Evolutionary conservation across 2,888 invertebrate species (phyloP).

Genomic region (Drosophila borealis): DNA sequence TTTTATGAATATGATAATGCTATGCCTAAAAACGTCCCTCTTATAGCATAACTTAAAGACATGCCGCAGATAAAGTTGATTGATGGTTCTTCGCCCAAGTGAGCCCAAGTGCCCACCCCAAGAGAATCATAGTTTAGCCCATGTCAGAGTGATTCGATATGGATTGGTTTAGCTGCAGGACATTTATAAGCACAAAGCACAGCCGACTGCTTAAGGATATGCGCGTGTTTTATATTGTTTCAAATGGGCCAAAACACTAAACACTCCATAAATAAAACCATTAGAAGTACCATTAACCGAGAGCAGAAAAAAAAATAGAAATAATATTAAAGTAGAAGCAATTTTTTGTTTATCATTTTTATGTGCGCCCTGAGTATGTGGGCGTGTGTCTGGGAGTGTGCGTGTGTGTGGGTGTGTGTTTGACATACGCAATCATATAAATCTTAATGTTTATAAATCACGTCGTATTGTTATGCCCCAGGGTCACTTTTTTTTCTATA

Average conservation of each 20-base stretch:
- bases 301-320: slow-evolving; percentile 17
- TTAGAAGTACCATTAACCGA: slow-evolving; percentile 66
- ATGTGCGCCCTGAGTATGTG: slow-evolving; percentile 67
- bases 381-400: slow-evolving; percentile 53
- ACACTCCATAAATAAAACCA: slow-evolving; percentile 83
- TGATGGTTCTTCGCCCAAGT: slow-evolving; percentile 62
- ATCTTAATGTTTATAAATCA: slow-evolving; percentile 79
- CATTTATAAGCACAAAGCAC: slow-evolving; percentile 25
- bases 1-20: not conserved
- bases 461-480: slow-evolving; percentile 50
- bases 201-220: slow-evolving; percentile 39
- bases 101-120: not conserved
- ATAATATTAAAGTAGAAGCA: slow-evolving; percentile 56
- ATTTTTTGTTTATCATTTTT: slow-evolving; percentile 74
- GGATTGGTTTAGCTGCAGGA: slow-evolving; percentile 58
- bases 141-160: slow-evolving; percentile 40
- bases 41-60: slow-evolving; percentile 10
- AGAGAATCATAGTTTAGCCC: slow-evolving; percentile 16
- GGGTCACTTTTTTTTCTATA: slow-evolving; percentile 39
- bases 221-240: slow-evolving; percentile 65
- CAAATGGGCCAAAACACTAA: slow-evolving; percentile 69
- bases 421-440: slow-evolving; percentile 69
- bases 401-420: slow-evolving; percentile 39
- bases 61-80: slow-evolving; percentile 70
- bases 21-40: not conserved